These are phyloP conservation scores for Paramormyrops kingsleyae DNA, from an alignment of 2,113 vertebrate species.

Conservation along the genomic window DNA sequence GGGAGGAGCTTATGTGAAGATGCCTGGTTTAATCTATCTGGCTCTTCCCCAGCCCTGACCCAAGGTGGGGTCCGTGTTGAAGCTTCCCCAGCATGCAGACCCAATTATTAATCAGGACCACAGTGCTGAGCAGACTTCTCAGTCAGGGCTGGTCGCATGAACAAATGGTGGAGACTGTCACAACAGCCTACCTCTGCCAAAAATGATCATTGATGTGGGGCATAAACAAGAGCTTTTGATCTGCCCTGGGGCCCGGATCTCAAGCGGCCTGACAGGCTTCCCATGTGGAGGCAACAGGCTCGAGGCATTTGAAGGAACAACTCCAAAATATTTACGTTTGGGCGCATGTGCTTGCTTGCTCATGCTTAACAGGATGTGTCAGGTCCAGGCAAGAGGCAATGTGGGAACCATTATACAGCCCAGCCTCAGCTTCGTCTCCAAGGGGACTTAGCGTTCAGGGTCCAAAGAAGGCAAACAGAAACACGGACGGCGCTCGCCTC, in stretches of 20 bases:
- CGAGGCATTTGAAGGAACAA: conserved; percentile 12
- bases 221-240: conserved; percentile 19
- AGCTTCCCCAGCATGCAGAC: neutral
- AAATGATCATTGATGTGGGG: conserved; percentile 9
- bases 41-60: neutral
- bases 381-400: conserved; percentile 22
- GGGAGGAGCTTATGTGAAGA: neutral
- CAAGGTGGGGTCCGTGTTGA: neutral
- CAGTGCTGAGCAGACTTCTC: neutral
- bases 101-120: neutral
- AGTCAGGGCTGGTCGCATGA: neutral
- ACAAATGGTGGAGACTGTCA: conserved; percentile 1
- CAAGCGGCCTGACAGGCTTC: conserved; percentile 10
- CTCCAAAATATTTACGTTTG: conserved; percentile 30
- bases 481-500: conserved; percentile 43
- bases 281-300: conserved; percentile 8
- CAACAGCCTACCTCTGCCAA: neutral
- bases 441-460: neutral
- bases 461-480: conserved; percentile 37
- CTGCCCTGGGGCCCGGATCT: conserved; percentile 3
- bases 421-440: neutral
- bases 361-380: conserved; percentile 28
- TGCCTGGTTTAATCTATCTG: neutral
- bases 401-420: conserved; percentile 15
- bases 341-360: conserved; percentile 11